Base-by-base conservation (phyloP, 2,113 vertebrate species). In the Sylvia atricapilla region DNA sequence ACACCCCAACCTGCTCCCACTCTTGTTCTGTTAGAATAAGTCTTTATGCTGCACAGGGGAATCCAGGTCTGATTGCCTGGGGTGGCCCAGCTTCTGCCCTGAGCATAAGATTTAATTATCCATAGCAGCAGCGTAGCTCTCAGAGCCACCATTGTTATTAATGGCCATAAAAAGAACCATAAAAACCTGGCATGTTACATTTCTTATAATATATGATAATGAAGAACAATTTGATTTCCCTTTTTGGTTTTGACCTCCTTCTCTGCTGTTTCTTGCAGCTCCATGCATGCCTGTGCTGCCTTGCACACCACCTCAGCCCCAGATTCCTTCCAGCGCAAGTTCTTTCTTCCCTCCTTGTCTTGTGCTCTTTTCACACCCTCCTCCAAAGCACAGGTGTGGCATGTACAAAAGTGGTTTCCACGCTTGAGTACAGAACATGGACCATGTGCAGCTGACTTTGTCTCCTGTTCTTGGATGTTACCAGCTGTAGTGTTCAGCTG, bases 121-220 rank as follows among this genome's bases (percentile, higher is more conserved):
- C 89, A 13, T 86, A 93, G 87, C 94, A 76, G 89, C 90, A 78
- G 87, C 84, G 15, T 56, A 91, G 87, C 94, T 95, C 81, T 84
- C 80, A 62, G 93, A 95, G 93, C 86, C 95, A 85, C 93, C 75
- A 47, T 93, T 91, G 94, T 97, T 96, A 96, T 95, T 97, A 97
- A 96, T 74, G 89, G 87, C 88, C 80, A 77, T 96, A 96, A 97
- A 96, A 96, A 92, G 96, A 92, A 37, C 93, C 84, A 93, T 96
- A 96, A 97, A 96, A 84, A 20, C 60, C 79, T 84, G 85, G 79
- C 89, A 49, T 78, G 77, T 92, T 90, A 82, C 62, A 44, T 89
- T 95, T 91, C 90, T 86, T 70, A 41, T 93, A 94, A 93, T 95
- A 82, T 91, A 87, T 66, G 93, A 23, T 94, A 88, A 93, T 83